Evolutionary conservation across 53 echinoderm and acorn worm genomes (phyloP).

Genomic region (Echinometra lucunter): DNA sequence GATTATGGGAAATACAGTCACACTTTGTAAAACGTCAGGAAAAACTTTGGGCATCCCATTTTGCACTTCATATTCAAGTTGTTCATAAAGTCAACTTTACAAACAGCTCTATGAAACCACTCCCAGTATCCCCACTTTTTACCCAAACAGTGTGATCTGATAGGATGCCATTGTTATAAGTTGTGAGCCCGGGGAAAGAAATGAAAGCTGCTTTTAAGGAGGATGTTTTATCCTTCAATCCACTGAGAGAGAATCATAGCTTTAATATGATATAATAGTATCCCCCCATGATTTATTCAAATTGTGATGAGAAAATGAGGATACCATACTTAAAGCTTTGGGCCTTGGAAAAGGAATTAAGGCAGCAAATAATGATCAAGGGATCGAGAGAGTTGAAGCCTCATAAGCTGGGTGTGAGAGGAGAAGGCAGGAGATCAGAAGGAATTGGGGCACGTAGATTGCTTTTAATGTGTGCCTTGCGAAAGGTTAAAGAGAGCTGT

Average conservation of each 20-base stretch:
- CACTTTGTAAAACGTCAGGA: too few species aligned
- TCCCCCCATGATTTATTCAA: background rate
- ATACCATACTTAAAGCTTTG: background rate
- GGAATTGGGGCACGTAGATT: constrained; percentile 30
- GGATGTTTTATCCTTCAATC: background rate
- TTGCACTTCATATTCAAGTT: too few species aligned
- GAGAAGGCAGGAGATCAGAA: background rate
- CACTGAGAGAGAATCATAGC: background rate
- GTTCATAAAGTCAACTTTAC: too few species aligned
- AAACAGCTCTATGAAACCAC: too few species aligned
- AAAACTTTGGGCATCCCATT: too few species aligned
- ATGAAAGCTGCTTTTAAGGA: too few species aligned
- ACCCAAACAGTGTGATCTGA: too few species aligned
- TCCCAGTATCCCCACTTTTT: too few species aligned
- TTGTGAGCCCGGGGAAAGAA: too few species aligned
- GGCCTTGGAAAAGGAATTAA: constrained; percentile 16
- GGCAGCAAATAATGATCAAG: background rate
- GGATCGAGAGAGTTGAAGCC: constrained; percentile 29
- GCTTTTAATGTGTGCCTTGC: constrained; percentile 13
- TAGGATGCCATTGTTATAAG: too few species aligned
- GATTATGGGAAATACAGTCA: too few species aligned
- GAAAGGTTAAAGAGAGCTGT: too few species aligned
- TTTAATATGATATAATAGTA: background rate
- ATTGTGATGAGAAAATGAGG: background rate
- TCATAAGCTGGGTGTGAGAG: background rate